phyloP scores from a whole-genome alignment of 2,888 invertebrate species.

The Patella pellucida region DNA sequence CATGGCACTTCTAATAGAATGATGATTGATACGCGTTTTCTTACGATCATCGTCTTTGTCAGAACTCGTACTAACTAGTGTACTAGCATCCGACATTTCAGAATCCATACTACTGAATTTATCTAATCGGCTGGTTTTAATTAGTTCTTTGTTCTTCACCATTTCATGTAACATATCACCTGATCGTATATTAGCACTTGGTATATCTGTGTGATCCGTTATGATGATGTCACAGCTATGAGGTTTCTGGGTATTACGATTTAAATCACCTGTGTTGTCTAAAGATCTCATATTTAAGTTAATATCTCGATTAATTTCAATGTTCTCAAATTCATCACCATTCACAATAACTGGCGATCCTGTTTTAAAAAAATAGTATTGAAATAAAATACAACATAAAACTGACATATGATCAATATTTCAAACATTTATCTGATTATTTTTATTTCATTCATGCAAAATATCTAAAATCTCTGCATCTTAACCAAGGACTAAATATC shows the following conservation, averaged over 20 bases:
- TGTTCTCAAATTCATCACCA: conserved; percentile 70
- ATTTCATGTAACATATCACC: conserved; percentile 95
- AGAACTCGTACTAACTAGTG: conserved; percentile 63
- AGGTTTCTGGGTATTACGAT: conserved; percentile 13
- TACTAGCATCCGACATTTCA: conserved; percentile 80
- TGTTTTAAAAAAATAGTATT: conserved; percentile 33
- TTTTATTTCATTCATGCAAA: too few species aligned
- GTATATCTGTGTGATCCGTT: conserved; percentile 44
- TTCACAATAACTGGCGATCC: conserved; percentile 70
- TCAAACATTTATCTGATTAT: too few species aligned
- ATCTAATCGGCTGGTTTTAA: conserved; percentile 64
- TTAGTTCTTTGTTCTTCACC: conserved; percentile 91
- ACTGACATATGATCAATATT: too few species aligned
- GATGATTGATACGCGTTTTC: conserved; percentile 74
- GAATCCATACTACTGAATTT: conserved; percentile 87
- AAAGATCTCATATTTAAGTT: conserved; percentile 39
- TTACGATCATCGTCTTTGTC: conserved; percentile 54
- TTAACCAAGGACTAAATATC: too few species aligned
- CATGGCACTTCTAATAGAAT: conserved; percentile 84
- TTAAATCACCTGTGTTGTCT: background rate
- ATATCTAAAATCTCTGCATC: too few species aligned
- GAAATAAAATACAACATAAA: background rate
- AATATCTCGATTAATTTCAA: conserved; percentile 56
- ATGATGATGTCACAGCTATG: conserved; percentile 62
- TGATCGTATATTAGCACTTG: conserved; percentile 22